Percentiles rank a stretch among this genome's conserved stretches.
Conservation (phyloP, 2,113 vertebrate species). For the Vombatus ursinus region DNA sequence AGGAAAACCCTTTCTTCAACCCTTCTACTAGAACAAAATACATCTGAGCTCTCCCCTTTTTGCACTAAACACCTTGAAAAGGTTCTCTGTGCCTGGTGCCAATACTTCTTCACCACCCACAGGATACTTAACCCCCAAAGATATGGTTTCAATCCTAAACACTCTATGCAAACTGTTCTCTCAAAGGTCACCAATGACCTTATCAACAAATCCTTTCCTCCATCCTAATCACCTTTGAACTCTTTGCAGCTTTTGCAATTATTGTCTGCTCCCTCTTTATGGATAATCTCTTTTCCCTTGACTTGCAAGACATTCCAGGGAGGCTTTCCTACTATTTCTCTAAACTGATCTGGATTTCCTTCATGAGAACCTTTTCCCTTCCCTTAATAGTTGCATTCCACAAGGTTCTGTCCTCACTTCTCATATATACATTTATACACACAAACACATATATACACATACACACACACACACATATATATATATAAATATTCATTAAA, state of each 20-base stretch:
- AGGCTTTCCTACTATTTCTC: neutral
- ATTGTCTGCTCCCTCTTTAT: neutral
- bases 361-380: neutral
- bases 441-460: no score
- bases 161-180: neutral
- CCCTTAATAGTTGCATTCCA: neutral
- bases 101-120: neutral
- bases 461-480: no score
- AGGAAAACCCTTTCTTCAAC: neutral
- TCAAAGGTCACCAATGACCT: neutral
- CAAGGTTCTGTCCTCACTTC: neutral
- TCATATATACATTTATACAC: neutral
- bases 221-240: neutral
- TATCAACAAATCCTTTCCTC: neutral
- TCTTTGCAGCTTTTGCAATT: neutral
- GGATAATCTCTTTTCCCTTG: neutral
- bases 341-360: neutral
- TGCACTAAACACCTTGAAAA: neutral
- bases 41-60: neutral
- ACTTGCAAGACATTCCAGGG: neutral
- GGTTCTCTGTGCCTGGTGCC: neutral
- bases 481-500: no score
- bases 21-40: neutral
- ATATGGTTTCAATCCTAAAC: neutral
- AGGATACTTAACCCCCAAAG: neutral